A percentile compares a stretch with the other conserved stretches of the same genome.
These are phyloP conservation scores for Riptortus pedestris DNA, from an alignment of 1,140 invertebrate species.

Conservation along the genomic window DNA sequence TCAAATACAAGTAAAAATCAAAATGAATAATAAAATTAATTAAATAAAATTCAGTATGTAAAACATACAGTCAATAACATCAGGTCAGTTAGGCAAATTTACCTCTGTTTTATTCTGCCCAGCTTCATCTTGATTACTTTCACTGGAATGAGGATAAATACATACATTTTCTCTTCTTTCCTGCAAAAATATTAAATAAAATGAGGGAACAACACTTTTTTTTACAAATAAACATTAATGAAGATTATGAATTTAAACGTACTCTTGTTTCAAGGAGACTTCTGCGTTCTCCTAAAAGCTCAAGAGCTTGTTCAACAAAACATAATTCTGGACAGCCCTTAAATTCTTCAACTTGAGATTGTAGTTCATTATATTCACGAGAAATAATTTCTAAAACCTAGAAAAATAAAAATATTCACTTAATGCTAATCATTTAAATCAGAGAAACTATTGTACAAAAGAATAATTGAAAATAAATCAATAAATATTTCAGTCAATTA, in stretches of 20 bases:
- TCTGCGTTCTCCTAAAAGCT: constrained; percentile 45
- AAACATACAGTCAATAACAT: no score
- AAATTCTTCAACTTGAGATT: constrained; percentile 48
- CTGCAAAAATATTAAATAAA: no score
- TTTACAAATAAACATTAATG: neutral
- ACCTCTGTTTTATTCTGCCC: no score
- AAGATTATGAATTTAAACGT: neutral
- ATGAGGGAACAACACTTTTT: no score
- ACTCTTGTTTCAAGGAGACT: neutral
- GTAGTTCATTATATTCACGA: constrained; percentile 58
- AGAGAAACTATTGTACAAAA: neutral
- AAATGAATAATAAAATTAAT: no score
- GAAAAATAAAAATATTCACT: constrained; percentile 7
- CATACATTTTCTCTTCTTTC: no score
- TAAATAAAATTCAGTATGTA: no score
- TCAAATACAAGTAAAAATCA: no score
- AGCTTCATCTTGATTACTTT: no score
- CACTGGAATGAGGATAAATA: no score
- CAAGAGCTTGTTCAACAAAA: constrained; percentile 72
- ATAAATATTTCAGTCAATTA: no score
- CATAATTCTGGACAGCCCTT: constrained; percentile 67
- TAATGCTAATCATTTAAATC: neutral
- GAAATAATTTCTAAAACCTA: constrained; percentile 55
- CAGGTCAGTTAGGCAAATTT: no score
- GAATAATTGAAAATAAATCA: neutral